Evolutionary conservation across 2,113 vertebrate species (phyloP), one percentile per base, ranked within the genome.

Genomic region (Camelus bactrianus): DNA sequence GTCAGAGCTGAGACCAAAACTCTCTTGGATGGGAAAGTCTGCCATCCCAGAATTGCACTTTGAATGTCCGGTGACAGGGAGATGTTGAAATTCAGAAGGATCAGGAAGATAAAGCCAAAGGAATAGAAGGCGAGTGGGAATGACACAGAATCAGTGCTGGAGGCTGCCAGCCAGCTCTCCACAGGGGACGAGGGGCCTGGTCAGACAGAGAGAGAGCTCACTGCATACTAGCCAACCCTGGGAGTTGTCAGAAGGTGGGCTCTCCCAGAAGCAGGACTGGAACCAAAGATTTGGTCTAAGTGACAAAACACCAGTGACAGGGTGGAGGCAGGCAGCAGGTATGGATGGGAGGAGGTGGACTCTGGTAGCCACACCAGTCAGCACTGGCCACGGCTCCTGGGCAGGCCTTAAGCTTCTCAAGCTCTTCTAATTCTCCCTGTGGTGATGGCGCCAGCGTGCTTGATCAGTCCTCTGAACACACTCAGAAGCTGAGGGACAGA

Each of bases 141-240:
- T 52, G 14, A 17, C 24, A 70, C 35, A n/a, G 22, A 81, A 42
- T 38, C 19, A 17, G n/a, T n/a, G 52, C 77, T 76, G 12, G 8
- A 79, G 50, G 50, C 35, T 52, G 38, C 22, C 42, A 67, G 79
- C 69, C 56, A 60, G 35, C 46, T 17, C 10, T 6, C 73, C 38
- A 4, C 0, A 1, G 52, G 35, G 15, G 5, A 15, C 3, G 0
- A 32, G 14, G 65, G 13, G 12, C 7, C 3, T 4, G 20, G 8
- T 67, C 46, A 72, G 46, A 87, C 5, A 26, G 54, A 77, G 16
- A 64, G 28, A 69, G 6, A 22, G 60, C 70, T 75, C 12, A 1
- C 24, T n/a, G 38, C 16, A 11, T 12, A 42, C 28, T 35, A 50
- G 15, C 15, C 7, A 28, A 19, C 22, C 7, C 6, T 0, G 0